Conservation (phyloP, 1,140 invertebrate species). For the Chelonus insularis region DNA sequence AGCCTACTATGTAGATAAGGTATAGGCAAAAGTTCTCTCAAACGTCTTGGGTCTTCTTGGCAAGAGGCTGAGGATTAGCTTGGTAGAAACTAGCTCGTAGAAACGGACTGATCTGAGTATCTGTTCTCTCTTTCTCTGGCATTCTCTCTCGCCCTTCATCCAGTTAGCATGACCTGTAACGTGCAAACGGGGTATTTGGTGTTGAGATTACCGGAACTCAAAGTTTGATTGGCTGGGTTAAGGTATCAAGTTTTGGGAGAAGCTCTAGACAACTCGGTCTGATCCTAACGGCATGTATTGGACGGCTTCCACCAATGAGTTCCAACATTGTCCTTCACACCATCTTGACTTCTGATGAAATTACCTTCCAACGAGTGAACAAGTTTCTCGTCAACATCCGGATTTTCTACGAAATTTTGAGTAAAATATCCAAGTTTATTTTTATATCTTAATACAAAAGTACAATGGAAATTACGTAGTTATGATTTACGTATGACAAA, state of each 20-base stretch:
- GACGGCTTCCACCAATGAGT: conserved; percentile 2
- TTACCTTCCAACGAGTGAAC: no score
- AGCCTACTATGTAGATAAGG: background rate
- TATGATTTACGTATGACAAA: no score
- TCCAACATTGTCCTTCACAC: conserved; percentile 12
- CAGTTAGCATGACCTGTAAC: conserved; percentile 44
- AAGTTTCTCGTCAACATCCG: no score
- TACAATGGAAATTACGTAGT: no score
- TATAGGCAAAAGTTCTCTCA: background rate
- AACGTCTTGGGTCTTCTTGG: background rate
- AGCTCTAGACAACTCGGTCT: conserved; percentile 43
- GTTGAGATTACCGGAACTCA: conserved; percentile 51
- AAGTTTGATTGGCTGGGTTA: conserved; percentile 58
- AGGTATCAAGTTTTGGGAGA: conserved; percentile 53
- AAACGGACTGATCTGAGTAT: conserved; percentile 38
- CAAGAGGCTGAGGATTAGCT: conserved; percentile 36
- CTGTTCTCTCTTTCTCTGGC: background rate
- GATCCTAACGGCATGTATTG: conserved; percentile 18
- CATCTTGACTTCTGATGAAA: background rate
- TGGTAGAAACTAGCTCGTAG: conserved; percentile 38
- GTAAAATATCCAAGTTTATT: no score
- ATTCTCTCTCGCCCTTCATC: background rate
- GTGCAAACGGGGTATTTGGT: conserved; percentile 52
- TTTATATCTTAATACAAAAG: no score
- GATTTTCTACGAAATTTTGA: no score